These are phyloP conservation scores for Galerucella pusilla DNA, from an alignment of 2,888 invertebrate genomes.

Conservation along the genomic window DNA sequence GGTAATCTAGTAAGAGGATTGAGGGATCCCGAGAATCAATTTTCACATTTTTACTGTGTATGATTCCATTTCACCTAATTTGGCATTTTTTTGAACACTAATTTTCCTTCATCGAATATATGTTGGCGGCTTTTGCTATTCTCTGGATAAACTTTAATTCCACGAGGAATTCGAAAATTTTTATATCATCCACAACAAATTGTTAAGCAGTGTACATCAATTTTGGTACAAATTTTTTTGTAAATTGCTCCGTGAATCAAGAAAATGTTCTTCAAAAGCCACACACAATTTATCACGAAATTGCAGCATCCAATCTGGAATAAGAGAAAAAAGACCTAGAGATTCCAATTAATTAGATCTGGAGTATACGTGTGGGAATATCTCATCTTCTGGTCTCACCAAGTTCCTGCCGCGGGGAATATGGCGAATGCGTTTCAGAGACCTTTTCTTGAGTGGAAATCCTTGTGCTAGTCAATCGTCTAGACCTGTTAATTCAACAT, in stretches of 20 bases:
- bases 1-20: too few species aligned
- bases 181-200: too few species aligned
- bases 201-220: too few species aligned
- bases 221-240: too few species aligned
- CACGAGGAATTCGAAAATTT: too few species aligned
- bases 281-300: neutral
- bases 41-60: too few species aligned
- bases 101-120: too few species aligned
- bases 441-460: constrained; percentile 40
- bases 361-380: constrained; percentile 33
- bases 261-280: neutral
- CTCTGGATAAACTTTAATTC: too few species aligned
- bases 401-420: constrained; percentile 32
- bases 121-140: too few species aligned
- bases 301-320: neutral
- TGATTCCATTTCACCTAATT: too few species aligned
- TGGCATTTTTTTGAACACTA: too few species aligned
- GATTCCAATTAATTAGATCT: constrained; percentile 23
- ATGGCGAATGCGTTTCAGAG: constrained; percentile 33
- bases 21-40: too few species aligned
- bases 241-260: neutral
- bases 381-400: constrained; percentile 35
- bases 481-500: constrained; percentile 30
- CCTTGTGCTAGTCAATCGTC: constrained; percentile 42
- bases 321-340: neutral